A percentile compares a stretch with the other conserved stretches of the same genome.
Conservation (phyloP, 2,797 vertebrate species). For the Sebastes taczanowskii region DNA sequence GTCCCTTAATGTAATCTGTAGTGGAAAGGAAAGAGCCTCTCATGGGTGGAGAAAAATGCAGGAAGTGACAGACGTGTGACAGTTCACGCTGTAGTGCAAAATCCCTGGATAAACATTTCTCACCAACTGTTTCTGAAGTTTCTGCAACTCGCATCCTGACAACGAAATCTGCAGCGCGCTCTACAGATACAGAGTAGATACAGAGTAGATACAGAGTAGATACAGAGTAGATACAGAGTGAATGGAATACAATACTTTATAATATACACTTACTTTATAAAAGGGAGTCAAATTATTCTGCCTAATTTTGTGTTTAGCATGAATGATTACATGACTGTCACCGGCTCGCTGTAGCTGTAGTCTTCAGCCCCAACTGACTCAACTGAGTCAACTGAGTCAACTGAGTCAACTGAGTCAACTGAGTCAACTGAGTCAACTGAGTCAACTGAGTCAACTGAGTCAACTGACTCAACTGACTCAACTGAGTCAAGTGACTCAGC, state of each 20-base stretch:
- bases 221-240: too few species aligned
- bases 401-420: neutral
- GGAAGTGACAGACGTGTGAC: slow-evolving; percentile 21
- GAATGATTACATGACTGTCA: too few species aligned
- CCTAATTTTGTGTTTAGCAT: too few species aligned
- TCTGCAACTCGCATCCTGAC: neutral
- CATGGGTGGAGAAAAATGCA: neutral
- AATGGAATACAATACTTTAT: neutral
- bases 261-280: neutral
- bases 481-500: neutral
- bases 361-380: neutral
- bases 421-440: neutral
- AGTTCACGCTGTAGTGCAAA: neutral
- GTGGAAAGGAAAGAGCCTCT: neutral
- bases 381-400: neutral
- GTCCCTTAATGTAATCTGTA: neutral
- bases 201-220: too few species aligned
- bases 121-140: neutral
- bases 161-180: neutral
- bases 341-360: neutral
- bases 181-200: neutral
- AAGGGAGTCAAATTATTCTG: neutral
- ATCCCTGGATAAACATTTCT: neutral
- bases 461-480: neutral
- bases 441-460: neutral